These are phyloP conservation scores for Hippocampus guttulatus DNA, from an alignment of 2,113 vertebrate species.

Conservation along the genomic window DNA sequence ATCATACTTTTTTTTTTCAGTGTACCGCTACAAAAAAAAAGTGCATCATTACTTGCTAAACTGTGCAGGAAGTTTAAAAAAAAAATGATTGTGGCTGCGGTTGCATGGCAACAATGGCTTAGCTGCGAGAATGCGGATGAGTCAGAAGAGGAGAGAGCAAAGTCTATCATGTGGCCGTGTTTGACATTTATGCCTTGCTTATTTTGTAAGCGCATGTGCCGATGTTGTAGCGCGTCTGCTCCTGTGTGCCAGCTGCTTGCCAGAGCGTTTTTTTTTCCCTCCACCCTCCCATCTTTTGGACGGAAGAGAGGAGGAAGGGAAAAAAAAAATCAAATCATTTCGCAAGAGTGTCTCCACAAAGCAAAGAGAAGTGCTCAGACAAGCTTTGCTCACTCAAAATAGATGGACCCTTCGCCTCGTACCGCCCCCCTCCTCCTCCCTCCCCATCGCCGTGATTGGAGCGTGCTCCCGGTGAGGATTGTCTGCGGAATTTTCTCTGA, in stretches of 20 bases:
- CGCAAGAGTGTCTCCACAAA: constrained; percentile 38
- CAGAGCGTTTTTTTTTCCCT: constrained; percentile 41
- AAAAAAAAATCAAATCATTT: constrained; percentile 53
- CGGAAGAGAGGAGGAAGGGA: constrained; percentile 9
- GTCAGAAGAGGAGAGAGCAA: background rate
- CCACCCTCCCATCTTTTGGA: background rate
- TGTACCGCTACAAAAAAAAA: too few species aligned
- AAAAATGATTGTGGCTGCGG: constrained; percentile 4
- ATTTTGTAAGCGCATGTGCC: constrained; percentile 18
- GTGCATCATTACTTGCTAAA: background rate
- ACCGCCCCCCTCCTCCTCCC: background rate
- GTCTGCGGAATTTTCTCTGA: constrained; percentile 52
- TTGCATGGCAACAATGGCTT: constrained; percentile 20
- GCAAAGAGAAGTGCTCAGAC: constrained; percentile 42
- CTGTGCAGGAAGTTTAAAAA: background rate
- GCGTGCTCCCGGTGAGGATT: constrained; percentile 42
- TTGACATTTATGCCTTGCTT: constrained; percentile 16
- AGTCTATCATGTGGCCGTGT: constrained; percentile 24
- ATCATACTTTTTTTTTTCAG: too few species aligned
- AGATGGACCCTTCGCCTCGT: constrained; percentile 41
- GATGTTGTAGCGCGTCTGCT: constrained; percentile 7
- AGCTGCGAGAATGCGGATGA: background rate
- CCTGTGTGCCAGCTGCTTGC: constrained; percentile 23
- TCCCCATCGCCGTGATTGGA: constrained; percentile 35
- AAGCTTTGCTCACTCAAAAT: constrained; percentile 53